Evolutionary conservation across 1,140 invertebrate species (phyloP), one percentile per base, ranked within the genome.

Genomic region (Macrocentrus cingulum): DNA sequence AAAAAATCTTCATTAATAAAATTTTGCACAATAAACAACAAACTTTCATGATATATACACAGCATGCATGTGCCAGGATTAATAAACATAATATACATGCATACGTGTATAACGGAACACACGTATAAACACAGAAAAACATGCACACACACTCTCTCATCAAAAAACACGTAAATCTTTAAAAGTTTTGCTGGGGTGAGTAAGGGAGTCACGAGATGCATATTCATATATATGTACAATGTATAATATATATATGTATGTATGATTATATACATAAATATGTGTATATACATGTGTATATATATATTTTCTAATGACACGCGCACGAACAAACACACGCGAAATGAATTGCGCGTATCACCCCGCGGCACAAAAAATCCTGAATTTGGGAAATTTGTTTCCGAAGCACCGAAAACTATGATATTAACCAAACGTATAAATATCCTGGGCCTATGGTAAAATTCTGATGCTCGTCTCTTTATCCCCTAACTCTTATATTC

Each of bases 201-300:
- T 22, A 56, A 56, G 29, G 19, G 29, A 56, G 34, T 56, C 54
- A 56, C 54, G 44, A 56, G 54, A 56, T 56, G 54, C 44, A 48
- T 49, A 45, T n/a, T n/a, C n/a, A n/a, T n/a, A n/a, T n/a, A n/a
- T n/a, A n/a, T n/a, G n/a, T n/a, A n/a, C n/a, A n/a, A n/a, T n/a
- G n/a, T n/a, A n/a, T n/a, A n/a, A n/a, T n/a, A n/a, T n/a, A n/a
- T n/a, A n/a, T n/a, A n/a, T n/a, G n/a, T n/a, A n/a, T n/a, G n/a
- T n/a, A n/a, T n/a, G n/a, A n/a, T n/a, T n/a, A n/a, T n/a, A n/a
- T n/a, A n/a, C n/a, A n/a, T n/a, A n/a, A n/a, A n/a, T n/a, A n/a
- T n/a, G n/a, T n/a, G n/a, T n/a, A n/a, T n/a, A n/a, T n/a, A n/a
- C n/a, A n/a, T n/a, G n/a, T n/a, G n/a, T n/a, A n/a, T n/a, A n/a